Percentiles rank a stretch among this genome's conserved stretches.
Conservation (phyloP, 2,888 invertebrate species). For the Camponotus fellah region DNA sequence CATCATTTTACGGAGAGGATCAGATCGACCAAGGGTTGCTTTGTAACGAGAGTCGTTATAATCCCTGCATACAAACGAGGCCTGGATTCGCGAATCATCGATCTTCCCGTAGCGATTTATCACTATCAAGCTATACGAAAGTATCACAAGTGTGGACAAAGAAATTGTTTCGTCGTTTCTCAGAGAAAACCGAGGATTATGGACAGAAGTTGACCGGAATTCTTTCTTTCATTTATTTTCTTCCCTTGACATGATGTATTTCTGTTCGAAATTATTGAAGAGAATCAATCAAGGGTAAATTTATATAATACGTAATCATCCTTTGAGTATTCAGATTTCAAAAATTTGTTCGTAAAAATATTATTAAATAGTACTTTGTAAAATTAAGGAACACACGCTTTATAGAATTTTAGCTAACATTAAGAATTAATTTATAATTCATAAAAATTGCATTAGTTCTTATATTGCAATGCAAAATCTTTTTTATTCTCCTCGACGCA, state of each 20-base stretch:
- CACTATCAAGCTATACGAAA: slow-evolving; percentile 10
- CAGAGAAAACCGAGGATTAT: neutral
- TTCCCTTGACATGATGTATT: neutral
- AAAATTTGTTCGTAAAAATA: neutral
- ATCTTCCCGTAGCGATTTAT: slow-evolving; percentile 52
- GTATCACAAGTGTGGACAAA: neutral
- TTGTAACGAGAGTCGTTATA: slow-evolving; percentile 52
- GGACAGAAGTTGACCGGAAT: neutral
- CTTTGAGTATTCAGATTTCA: neutral
- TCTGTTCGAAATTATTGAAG: neutral
- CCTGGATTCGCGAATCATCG: slow-evolving; percentile 45
- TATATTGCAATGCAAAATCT: neutral
- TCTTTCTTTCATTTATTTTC: neutral
- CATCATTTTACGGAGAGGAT: slow-evolving; percentile 26
- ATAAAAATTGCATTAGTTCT: neutral
- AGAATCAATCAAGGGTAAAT: neutral
- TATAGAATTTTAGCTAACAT: neutral
- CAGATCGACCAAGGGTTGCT: slow-evolving; percentile 42
- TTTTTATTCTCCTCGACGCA: neutral
- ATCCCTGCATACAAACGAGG: slow-evolving; percentile 58
- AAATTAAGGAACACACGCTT: neutral
- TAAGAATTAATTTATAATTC: neutral
- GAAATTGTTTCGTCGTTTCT: neutral
- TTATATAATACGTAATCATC: neutral
- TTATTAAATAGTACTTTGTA: slow-evolving; percentile 4